These are phyloP conservation scores for Coluber constrictor DNA, from an alignment of 2,797 vertebrate species.

Conservation along the genomic window DNA sequence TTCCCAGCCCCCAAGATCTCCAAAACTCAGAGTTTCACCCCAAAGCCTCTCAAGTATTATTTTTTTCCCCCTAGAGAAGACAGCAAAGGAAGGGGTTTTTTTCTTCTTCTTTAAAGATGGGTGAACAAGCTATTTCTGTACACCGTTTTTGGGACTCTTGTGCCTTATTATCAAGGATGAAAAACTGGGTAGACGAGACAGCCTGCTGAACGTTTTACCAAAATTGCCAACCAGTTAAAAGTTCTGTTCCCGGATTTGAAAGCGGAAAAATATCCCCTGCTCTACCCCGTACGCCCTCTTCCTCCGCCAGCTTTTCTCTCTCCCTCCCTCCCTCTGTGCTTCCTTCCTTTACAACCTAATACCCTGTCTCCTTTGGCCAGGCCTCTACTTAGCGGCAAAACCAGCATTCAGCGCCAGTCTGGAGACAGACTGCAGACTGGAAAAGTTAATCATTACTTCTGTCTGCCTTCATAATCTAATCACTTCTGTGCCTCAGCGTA, in stretches of 20 bases:
- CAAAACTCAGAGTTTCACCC: background rate
- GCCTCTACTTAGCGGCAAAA: slow-evolving; percentile 67
- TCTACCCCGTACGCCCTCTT: slow-evolving; percentile 1
- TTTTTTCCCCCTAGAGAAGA: slow-evolving; percentile 33
- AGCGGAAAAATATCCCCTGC: slow-evolving; percentile 50
- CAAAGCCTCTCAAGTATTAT: background rate
- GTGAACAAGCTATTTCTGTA: slow-evolving; percentile 51
- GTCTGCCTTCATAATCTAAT: slow-evolving; percentile 91
- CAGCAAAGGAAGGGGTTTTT: slow-evolving; percentile 33
- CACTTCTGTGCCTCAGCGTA: slow-evolving; percentile 70
- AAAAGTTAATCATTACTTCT: slow-evolving; percentile 99
- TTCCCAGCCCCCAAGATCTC: slow-evolving; percentile 10
- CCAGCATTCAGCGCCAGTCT: slow-evolving; percentile 74
- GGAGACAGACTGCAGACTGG: slow-evolving; percentile 87
- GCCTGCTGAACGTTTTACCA: slow-evolving; percentile 73
- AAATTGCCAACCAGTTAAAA: slow-evolving; percentile 70
- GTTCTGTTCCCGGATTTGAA: slow-evolving; percentile 70
- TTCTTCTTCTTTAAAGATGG: slow-evolving; percentile 10
- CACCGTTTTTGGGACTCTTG: slow-evolving; percentile 34
- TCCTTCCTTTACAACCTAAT: slow-evolving; percentile 76
- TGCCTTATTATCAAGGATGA: slow-evolving; percentile 67
- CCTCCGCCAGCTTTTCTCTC: background rate
- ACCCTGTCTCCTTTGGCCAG: slow-evolving; percentile 67
- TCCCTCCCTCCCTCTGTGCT: slow-evolving; percentile 70
- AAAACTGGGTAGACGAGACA: slow-evolving; percentile 69